Base-by-base conservation (phyloP, 2,888 invertebrate genomes). In the Drosophila quinaria region DNA sequence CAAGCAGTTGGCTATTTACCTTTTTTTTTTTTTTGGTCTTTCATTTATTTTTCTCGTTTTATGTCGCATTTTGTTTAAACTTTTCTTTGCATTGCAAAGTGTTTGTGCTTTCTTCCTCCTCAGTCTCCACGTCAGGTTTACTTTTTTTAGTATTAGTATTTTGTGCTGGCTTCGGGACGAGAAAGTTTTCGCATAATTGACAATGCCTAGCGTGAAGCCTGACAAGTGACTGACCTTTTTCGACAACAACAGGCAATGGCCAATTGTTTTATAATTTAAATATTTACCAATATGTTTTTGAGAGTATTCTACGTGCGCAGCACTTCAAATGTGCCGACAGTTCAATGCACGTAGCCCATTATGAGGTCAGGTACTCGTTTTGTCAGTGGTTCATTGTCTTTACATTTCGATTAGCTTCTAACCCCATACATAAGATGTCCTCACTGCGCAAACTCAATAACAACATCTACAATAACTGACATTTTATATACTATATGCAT, bases 11-110 rank as follows among this genome's bases (percentile, higher is more conserved):
- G 17, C 44, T 39, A 55, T 60, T n/a, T n/a, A n/a, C n/a, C n/a
- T n/a, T n/a, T n/a, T n/a, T n/a, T n/a, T n/a, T n/a, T 78, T 56
- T 39, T 41, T 29, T 35, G 19, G 19, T 63, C 22, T 35, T 44
- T 41, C n/a, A 37, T 9, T 41, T 41, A 61, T n/a, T 52, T 4
- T 37, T 41, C 71, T 54, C 70, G 29, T 83, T 83, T 83, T 62
- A 77, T 86, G 87, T 79, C 70, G 76, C 60, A 76, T 69, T 78
- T 69, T 59, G 50, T 44, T 50, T n/a, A 75, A 66, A 50, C 44
- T 79, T 75, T 71, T 46, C 58, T 81, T 67, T 81, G 81, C 82
- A 69, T 65, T 78, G 55, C 71, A 87, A 82, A 86, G 77, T 69
- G 58, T 82, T 70, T 59, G 41, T 70, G 47, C 59, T 61, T 55